Percentiles rank a stretch among this genome's conserved stretches.
These are phyloP conservation scores for Ochropleura leucogaster DNA, from an alignment of 2,888 invertebrate species.

Conservation along the genomic window DNA sequence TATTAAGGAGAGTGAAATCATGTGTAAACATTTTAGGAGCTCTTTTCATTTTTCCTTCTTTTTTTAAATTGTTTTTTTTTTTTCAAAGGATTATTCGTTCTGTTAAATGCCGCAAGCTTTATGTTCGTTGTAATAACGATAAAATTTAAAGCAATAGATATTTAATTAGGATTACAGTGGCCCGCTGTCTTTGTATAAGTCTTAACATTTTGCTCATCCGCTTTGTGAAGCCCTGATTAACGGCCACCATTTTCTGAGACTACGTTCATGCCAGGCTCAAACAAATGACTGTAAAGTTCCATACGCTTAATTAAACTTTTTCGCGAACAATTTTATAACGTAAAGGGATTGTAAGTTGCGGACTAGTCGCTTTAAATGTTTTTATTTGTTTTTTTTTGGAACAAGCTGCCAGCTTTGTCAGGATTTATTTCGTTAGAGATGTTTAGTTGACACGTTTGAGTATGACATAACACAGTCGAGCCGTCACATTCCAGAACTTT, in stretches of 20 bases:
- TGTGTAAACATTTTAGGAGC: conserved; percentile 40
- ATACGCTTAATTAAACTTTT: conserved; percentile 40
- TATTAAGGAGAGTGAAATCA: conserved; percentile 52
- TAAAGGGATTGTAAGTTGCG: background rate
- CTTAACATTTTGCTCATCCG: conserved; percentile 35
- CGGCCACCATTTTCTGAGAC: conserved; percentile 39
- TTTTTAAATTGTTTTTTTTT: background rate
- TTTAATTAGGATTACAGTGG: conserved; percentile 25
- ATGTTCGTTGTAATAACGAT: background rate
- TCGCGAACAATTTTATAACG: conserved; percentile 1
- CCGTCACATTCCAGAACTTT: conserved; percentile 21
- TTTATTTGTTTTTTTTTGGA: background rate
- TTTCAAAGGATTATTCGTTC: background rate
- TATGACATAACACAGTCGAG: background rate
- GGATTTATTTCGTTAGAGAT: background rate
- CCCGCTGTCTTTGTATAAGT: conserved; percentile 13
- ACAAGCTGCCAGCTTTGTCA: background rate
- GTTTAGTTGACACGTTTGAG: background rate
- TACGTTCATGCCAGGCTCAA: conserved; percentile 36
- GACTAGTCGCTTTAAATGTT: background rate
- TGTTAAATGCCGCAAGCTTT: background rate
- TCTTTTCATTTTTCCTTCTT: conserved; percentile 11
- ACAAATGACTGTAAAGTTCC: conserved; percentile 32
- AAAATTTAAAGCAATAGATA: conserved; percentile 25
- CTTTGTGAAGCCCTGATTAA: conserved; percentile 32